These are phyloP conservation scores for Yponomeuta cagnagella DNA, from an alignment of 2,888 invertebrate genomes.

Conservation along the genomic window DNA sequence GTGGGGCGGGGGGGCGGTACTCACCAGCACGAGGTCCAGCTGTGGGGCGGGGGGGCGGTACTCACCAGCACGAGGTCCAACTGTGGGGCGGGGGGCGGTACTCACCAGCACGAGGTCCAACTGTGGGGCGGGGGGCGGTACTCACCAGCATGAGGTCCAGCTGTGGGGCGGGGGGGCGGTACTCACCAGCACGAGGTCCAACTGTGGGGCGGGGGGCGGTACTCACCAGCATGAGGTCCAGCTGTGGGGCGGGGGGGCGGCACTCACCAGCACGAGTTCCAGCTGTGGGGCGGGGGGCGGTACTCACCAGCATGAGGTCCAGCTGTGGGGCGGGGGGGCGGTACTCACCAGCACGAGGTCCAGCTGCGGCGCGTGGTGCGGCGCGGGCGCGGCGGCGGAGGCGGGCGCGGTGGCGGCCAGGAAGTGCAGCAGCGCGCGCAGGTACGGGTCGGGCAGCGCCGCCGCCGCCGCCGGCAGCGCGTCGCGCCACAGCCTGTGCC, in stretches of 20 bases:
- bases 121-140: constrained; percentile 8
- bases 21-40: too few species aligned
- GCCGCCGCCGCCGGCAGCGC: constrained; percentile 87
- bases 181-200: too few species aligned
- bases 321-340: constrained; percentile 10
- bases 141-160: too few species aligned
- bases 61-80: too few species aligned
- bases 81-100: too few species aligned
- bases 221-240: too few species aligned
- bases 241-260: too few species aligned
- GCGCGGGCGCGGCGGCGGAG: constrained; percentile 74
- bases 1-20: constrained; percentile 9
- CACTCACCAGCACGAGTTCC: too few species aligned
- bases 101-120: too few species aligned
- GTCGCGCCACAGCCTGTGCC: constrained; percentile 80
- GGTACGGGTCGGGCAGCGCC: constrained; percentile 91
- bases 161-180: too few species aligned
- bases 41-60: too few species aligned
- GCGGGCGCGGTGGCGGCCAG: constrained; percentile 82
- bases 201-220: background rate
- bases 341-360: constrained; percentile 14
- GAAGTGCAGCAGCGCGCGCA: constrained; percentile 93
- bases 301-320: too few species aligned
- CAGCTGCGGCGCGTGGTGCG: constrained; percentile 20
- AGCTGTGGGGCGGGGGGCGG: background rate